Percentiles rank a stretch among this genome's conserved stretches.
phyloP scores from a whole-genome alignment of 2,797 vertebrate species.

The Synaphobranchus kaupii region DNA sequence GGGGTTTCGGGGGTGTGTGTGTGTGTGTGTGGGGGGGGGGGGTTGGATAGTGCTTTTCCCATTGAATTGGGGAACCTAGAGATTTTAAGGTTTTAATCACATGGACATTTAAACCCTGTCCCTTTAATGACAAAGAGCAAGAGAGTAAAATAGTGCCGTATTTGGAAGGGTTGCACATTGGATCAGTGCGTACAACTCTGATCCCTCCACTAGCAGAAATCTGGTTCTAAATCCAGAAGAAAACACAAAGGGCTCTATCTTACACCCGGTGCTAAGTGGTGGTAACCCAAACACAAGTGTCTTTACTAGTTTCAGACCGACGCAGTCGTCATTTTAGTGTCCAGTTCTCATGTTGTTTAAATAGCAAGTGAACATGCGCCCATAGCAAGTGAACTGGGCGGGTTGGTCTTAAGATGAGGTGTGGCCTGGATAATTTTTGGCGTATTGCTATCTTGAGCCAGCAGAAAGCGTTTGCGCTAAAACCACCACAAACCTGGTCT shows the following conservation, averaged over 20 bases:
- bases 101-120: not conserved
- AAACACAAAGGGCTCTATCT: not conserved
- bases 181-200: not conserved
- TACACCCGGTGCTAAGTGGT: too few species aligned
- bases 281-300: too few species aligned
- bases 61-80: not conserved
- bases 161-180: not conserved
- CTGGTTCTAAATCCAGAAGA: not conserved
- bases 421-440: too few species aligned
- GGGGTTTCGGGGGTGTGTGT: not conserved
- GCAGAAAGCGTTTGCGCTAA: too few species aligned
- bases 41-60: conserved; percentile 31
- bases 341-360: too few species aligned
- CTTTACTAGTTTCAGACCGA: too few species aligned
- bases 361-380: too few species aligned
- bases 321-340: too few species aligned
- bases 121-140: not conserved
- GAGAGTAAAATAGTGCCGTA: not conserved
- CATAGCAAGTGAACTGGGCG: too few species aligned
- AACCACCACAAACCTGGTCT: too few species aligned
- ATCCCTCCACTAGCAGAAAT: not conserved
- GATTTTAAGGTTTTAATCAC: not conserved
- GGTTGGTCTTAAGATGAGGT: too few species aligned
- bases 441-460: too few species aligned
- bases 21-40: conserved; percentile 31